Evolutionary conservation across 2,797 vertebrate genomes (phyloP).

Genomic region (Brachyrhaphis roseni): DNA sequence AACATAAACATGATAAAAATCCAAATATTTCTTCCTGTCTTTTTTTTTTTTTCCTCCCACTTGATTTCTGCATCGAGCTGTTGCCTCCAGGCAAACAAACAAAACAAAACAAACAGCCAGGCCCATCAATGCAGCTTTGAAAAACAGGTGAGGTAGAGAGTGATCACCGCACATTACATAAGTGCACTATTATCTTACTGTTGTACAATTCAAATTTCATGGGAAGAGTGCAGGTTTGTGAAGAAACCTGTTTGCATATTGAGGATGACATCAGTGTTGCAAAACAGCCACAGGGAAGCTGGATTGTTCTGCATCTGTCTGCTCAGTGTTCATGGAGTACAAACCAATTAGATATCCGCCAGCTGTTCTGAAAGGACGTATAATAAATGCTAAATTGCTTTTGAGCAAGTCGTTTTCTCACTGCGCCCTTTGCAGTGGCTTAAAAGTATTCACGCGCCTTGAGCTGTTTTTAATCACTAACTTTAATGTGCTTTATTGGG

Average conservation of each 20-base stretch:
- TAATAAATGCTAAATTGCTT: constrained; percentile 9
- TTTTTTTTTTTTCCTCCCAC: constrained; percentile 21
- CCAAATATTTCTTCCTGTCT: not conserved
- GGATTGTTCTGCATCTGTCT: constrained; percentile 24
- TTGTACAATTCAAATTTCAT: constrained; percentile 48
- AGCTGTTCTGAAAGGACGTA: constrained; percentile 10
- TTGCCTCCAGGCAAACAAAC: constrained; percentile 31
- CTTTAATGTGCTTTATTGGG: not conserved
- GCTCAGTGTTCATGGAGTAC: constrained; percentile 27
- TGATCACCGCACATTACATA: constrained; percentile 43
- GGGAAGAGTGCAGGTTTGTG: constrained; percentile 37
- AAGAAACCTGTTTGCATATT: constrained; percentile 66
- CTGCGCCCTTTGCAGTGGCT: not conserved
- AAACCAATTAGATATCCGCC: constrained; percentile 30
- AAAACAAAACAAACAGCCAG: constrained; percentile 32
- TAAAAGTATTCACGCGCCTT: not conserved
- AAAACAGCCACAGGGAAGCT: constrained; percentile 51
- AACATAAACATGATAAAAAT: constrained; percentile 5
- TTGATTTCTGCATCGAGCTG: constrained; percentile 26
- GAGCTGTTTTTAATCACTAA: not conserved
- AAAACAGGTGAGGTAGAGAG: constrained; percentile 33
- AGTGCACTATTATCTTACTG: constrained; percentile 45
- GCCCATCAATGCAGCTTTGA: constrained; percentile 3
- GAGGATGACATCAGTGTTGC: constrained; percentile 67
- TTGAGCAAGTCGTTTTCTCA: not conserved